Percentiles rank a stretch among this genome's conserved stretches.
Conservation (phyloP, 2,888 invertebrate species). For the Tiliacea aurago region DNA sequence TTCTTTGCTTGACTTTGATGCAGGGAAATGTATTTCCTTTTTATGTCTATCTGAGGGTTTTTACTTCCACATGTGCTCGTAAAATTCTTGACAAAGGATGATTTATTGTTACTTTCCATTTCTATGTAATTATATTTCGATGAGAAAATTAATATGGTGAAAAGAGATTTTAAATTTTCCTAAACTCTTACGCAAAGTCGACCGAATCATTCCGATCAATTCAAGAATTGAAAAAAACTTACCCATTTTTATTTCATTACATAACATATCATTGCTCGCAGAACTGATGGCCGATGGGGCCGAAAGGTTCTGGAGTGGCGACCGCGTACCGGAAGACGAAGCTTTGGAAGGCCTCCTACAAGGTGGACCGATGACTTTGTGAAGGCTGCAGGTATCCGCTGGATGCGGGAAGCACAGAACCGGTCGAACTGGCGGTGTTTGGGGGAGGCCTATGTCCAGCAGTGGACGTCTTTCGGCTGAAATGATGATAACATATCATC, state of each 20-base stretch:
- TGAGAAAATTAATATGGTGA: not conserved
- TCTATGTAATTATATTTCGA: constrained; percentile 23
- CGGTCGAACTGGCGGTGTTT: too few species aligned
- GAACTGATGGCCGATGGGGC: too few species aligned
- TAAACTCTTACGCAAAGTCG: not conserved
- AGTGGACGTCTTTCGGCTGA: too few species aligned
- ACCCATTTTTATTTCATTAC: not conserved
- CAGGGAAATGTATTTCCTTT: constrained; percentile 37
- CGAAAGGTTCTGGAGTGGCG: too few species aligned
- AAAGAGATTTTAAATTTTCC: not conserved
- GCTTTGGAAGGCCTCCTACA: too few species aligned
- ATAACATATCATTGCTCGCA: too few species aligned
- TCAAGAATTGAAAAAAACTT: not conserved
- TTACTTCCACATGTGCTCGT: constrained; percentile 49
- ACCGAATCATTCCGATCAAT: not conserved
- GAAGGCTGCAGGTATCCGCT: too few species aligned
- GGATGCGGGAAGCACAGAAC: too few species aligned
- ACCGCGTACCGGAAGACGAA: too few species aligned
- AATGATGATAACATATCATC: too few species aligned
- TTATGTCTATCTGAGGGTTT: constrained; percentile 26
- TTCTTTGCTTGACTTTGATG: constrained; percentile 26
- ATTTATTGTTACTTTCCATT: constrained; percentile 44
- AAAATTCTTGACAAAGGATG: constrained; percentile 51
- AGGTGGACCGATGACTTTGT: too few species aligned
- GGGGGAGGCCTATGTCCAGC: too few species aligned